Conservation (phyloP, 2,797 vertebrate species). For the Ptychadena robeensis region DNA sequence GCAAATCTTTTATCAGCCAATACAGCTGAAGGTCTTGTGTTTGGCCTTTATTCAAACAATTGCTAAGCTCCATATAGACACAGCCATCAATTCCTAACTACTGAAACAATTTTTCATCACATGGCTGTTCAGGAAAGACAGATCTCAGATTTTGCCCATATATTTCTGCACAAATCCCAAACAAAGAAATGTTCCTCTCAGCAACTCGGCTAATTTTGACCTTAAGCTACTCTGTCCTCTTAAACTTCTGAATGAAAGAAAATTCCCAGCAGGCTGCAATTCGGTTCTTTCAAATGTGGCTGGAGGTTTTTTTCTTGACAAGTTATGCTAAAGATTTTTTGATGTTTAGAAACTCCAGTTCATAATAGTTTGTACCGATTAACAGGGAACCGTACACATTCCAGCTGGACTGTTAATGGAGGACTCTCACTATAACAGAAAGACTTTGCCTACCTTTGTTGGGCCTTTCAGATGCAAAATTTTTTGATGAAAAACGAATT, state of each 20-base stretch:
- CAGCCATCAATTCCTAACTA: not conserved
- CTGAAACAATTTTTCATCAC: slow-evolving; percentile 9
- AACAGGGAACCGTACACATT: not conserved
- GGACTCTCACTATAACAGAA: not conserved
- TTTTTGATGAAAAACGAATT: too few species aligned
- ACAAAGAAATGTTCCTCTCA: slow-evolving; percentile 1
- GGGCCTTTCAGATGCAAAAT: too few species aligned
- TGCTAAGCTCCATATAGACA: not conserved
- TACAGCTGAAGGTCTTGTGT: not conserved
- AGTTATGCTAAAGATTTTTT: not conserved
- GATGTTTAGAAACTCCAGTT: not conserved
- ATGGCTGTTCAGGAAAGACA: not conserved
- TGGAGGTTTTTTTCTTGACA: not conserved
- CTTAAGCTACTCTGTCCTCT: not conserved
- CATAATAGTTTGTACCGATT: not conserved
- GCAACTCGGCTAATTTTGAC: not conserved
- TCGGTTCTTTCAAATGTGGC: not conserved
- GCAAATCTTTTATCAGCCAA: not conserved
- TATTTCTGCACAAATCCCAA: not conserved
- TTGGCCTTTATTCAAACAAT: not conserved
- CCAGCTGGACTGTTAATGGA: not conserved
- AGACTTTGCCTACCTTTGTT: not conserved
- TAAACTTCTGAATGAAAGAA: not conserved
- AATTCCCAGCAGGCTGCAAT: not conserved
- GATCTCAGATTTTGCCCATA: not conserved